Percentiles rank a stretch among this genome's conserved stretches.
Evolutionary conservation across 2,888 invertebrate species (phyloP).

Genomic region (Embidobia sp.): DNA sequence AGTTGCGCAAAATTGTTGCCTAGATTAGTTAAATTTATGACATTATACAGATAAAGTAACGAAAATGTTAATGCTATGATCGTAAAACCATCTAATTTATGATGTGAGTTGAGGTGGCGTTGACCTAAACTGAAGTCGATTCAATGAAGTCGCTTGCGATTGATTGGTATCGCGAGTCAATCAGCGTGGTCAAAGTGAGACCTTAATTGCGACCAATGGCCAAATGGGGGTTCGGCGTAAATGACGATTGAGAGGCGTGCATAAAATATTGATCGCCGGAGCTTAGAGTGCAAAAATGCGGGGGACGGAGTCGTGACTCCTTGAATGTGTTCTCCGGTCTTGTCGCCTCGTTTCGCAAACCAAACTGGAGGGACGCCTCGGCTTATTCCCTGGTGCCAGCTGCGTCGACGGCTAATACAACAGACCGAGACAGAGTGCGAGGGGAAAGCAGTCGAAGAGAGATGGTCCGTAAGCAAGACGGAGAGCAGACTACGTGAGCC

Average conservation of each 20-base stretch:
- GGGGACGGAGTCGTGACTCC: conserved; percentile 29
- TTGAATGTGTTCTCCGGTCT: conserved; percentile 60
- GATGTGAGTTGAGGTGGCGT: no score
- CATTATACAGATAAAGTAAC: no score
- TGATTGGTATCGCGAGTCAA: no score
- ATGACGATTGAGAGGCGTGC: conserved; percentile 11
- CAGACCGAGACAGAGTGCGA: conserved; percentile 36
- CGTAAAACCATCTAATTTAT: no score
- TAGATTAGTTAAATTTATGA: no score
- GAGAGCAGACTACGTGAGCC: conserved; percentile 20
- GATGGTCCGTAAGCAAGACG: conserved; percentile 13
- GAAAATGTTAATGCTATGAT: no score
- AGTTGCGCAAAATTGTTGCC: no score
- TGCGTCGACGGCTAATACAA: conserved; percentile 67
- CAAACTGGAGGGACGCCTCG: conserved; percentile 66
- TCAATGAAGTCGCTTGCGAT: no score
- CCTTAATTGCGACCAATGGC: no score
- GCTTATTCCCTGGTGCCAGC: conserved; percentile 72
- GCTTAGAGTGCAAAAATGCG: conserved; percentile 30
- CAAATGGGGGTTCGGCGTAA: no score
- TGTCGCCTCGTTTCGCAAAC: conserved; percentile 44
- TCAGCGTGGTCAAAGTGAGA: no score
- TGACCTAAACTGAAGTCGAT: no score
- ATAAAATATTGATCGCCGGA: conserved; percentile 45
- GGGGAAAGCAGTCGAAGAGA: conserved; percentile 50